phyloP scores from a whole-genome alignment of 2,888 invertebrate species.

The Altica lythri region DNA sequence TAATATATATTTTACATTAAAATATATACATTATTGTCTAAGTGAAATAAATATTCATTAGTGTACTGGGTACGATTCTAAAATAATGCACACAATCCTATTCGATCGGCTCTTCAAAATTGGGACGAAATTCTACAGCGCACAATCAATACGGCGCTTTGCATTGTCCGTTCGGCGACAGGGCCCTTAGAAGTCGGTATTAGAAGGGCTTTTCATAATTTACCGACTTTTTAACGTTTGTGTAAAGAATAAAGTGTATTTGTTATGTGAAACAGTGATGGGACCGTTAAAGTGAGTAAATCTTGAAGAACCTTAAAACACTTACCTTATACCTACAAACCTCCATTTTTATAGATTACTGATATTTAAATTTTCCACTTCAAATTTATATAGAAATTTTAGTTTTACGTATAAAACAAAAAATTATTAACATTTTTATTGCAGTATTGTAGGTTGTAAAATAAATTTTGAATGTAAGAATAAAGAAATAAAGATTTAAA shows the following conservation, averaged over 20 bases:
- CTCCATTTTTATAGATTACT: not conserved
- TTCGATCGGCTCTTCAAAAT: conserved; percentile 18
- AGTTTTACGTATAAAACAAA: not conserved
- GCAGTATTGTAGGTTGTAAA: too few relatives aligned
- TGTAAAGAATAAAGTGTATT: conserved; percentile 28
- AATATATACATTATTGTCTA: too few relatives aligned
- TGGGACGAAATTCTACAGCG: conserved; percentile 39
- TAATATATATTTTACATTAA: too few relatives aligned
- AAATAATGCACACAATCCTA: too few relatives aligned
- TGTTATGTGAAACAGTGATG: conserved; percentile 36
- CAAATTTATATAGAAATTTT: too few relatives aligned
- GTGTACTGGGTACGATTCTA: too few relatives aligned
- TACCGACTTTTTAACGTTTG: not conserved
- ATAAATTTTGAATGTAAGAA: too few relatives aligned
- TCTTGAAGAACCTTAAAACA: not conserved
- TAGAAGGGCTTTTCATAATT: conserved; percentile 2
- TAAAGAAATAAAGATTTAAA: too few relatives aligned
- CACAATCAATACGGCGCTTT: conserved; percentile 52
- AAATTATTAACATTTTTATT: not conserved
- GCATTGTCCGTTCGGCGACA: conserved; percentile 40
- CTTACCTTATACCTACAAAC: too few relatives aligned
- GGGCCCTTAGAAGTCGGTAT: conserved; percentile 36
- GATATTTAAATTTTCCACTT: too few relatives aligned
- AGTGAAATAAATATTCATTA: too few relatives aligned
- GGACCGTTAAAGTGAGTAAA: conserved; percentile 48